Conservation (phyloP, 2,888 invertebrate genomes). For the Drosophila kokeensis region DNA sequence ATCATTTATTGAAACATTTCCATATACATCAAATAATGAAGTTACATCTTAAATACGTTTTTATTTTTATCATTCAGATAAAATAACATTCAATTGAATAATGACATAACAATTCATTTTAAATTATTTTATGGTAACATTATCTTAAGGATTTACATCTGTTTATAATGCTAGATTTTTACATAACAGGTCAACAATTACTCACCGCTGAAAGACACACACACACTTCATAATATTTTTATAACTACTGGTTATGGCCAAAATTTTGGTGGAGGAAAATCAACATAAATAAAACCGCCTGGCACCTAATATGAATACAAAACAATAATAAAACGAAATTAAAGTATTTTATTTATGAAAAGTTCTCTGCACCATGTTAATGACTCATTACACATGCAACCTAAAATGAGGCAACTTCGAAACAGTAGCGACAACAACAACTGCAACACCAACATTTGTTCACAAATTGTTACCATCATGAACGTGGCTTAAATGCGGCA, state of each 20-base stretch:
- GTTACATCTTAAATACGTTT: background rate
- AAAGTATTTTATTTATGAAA: constrained; percentile 41
- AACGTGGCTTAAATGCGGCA: constrained; percentile 78
- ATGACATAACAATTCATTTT: background rate
- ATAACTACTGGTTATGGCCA: constrained; percentile 27
- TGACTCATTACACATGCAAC: constrained; percentile 81
- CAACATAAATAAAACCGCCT: constrained; percentile 73
- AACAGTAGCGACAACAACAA: constrained; percentile 9
- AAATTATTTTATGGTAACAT: background rate
- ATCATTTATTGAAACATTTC: background rate
- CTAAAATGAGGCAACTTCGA: constrained; percentile 50
- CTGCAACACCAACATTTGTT: constrained; percentile 39
- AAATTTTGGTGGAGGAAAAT: constrained; percentile 33
- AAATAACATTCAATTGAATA: background rate
- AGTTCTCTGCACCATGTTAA: constrained; percentile 71
- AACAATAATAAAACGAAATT: constrained; percentile 53
- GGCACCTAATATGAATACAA: constrained; percentile 74
- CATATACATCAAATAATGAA: background rate
- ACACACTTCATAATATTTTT: constrained; percentile 16
- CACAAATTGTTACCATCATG: constrained; percentile 73
- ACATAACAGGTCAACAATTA: constrained; percentile 10
- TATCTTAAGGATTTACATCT: background rate
- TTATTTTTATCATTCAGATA: background rate
- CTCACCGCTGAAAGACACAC: constrained; percentile 25
- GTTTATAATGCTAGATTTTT: background rate